phyloP scores from a whole-genome alignment of 2,797 vertebrate genomes.

The Enteromius afrohamiltoni region DNA sequence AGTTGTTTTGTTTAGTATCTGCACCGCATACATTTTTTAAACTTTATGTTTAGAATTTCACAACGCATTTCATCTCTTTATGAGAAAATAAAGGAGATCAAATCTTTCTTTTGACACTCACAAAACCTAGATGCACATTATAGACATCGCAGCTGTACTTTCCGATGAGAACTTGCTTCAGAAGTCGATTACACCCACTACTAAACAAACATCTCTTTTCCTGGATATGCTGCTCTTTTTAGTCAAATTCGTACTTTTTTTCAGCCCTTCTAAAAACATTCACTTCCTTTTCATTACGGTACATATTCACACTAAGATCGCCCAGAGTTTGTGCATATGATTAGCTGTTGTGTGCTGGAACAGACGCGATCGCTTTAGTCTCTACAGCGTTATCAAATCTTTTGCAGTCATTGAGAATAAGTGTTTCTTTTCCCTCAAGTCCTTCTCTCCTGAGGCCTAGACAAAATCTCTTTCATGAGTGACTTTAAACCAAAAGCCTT shows the following conservation, averaged over 20 bases:
- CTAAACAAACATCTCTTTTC: slow-evolving; percentile 75
- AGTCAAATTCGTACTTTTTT: slow-evolving; percentile 3
- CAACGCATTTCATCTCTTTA: background rate
- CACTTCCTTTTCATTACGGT: background rate
- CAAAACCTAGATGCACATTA: slow-evolving; percentile 43
- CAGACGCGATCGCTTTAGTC: background rate
- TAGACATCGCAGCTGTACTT: slow-evolving; percentile 51
- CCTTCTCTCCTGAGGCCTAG: slow-evolving; percentile 48
- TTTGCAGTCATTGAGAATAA: slow-evolving; percentile 43
- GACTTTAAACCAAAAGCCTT: slow-evolving; percentile 39
- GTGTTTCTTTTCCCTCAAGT: slow-evolving; percentile 33
- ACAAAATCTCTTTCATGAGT: slow-evolving; percentile 56
- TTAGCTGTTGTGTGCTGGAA: slow-evolving; percentile 7
- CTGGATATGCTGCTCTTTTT: slow-evolving; percentile 57
- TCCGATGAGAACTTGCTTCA: slow-evolving; percentile 69
- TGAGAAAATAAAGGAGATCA: slow-evolving; percentile 14
- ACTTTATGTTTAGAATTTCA: background rate
- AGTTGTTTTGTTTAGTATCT: background rate
- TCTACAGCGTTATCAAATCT: slow-evolving; percentile 45
- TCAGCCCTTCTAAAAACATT: slow-evolving; percentile 40
- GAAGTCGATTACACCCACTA: slow-evolving; percentile 65
- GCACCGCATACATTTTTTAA: background rate
- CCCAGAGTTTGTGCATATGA: background rate
- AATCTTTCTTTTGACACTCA: slow-evolving; percentile 1
- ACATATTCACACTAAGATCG: background rate